Base-by-base conservation (phyloP, 64 coral and sea anemone species). In the Montipora capricornis region DNA sequence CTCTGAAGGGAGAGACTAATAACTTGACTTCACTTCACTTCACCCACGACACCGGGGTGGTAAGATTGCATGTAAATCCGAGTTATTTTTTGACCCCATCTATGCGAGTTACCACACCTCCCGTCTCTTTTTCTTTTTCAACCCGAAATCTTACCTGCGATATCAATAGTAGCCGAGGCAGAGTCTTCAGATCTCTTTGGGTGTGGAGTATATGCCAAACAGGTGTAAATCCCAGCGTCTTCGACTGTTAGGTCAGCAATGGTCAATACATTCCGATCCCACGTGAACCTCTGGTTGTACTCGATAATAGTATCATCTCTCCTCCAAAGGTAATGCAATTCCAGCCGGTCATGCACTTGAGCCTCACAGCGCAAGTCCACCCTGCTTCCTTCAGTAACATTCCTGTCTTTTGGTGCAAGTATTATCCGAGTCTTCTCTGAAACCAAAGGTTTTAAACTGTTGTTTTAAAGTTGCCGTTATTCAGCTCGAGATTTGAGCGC, bases 141-240 rank as follows among this genome's bases (percentile, higher is more conserved):
- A 22, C 22, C 22, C 22, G 22, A 22, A 22, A 22, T 22, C 22
- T 0, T 22, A 22, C 22, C 22, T 22, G 22, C 22, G 22, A 22
- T 22, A 22, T 22, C 22, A 15, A 89, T 67, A 44, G 81, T 78
- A 0, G 84, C 84, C n/a, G 85, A 53, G 5, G 84, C 83, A 1
- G n/a, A 74, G 53, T 22, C 22, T 22, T 22, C 22, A 22, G 22
- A 22, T 22, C 22, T 22, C 22, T 0, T 22, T 22, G 22, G 22
- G 22, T 0, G 0, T 22, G 22, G 22, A 22, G 22, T 22, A 22
- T 22, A 22, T 22, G 22, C 22, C 81, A 92, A 53, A 73, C 94
- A 96, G 2, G 90, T 96, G 22, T 96, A 96, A 48, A 77, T 45
- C 4, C 80, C 94, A 74, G 76, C 90, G n/a, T 92, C 90, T 24